Conservation (phyloP, 2,113 vertebrate species). For the Herpetotheres cachinnans region DNA sequence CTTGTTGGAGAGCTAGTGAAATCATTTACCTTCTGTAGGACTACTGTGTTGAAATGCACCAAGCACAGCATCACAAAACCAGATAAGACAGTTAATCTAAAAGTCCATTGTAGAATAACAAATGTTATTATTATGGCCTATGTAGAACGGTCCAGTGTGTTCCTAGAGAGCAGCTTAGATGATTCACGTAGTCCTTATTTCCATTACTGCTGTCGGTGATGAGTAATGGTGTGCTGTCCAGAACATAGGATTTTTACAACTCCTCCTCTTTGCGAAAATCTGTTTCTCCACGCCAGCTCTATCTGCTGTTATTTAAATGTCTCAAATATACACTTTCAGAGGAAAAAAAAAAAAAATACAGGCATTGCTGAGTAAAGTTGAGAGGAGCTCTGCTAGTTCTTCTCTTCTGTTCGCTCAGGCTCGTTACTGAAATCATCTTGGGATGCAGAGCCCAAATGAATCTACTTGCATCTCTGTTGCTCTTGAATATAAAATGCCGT, state of each 20-base stretch:
- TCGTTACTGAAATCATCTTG: background rate
- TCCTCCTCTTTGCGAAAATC: slow-evolving; percentile 6
- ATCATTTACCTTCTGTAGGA: background rate
- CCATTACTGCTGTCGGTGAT: background rate
- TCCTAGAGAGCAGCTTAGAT: background rate
- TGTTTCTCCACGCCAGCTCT: background rate
- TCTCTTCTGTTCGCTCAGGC: background rate
- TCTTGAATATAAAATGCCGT: slow-evolving; percentile 10
- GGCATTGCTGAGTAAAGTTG: background rate
- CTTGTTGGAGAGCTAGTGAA: background rate
- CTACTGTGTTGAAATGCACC: background rate
- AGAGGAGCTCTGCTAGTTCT: slow-evolving; percentile 19
- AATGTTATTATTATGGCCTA: background rate
- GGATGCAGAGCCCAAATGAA: background rate
- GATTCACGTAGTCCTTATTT: background rate
- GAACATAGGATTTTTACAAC: background rate
- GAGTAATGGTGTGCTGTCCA: background rate
- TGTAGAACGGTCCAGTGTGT: background rate
- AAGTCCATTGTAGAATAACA: background rate
- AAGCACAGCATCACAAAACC: background rate
- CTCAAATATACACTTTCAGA: background rate
- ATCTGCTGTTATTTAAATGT: slow-evolving; percentile 8
- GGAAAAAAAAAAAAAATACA: slow-evolving; percentile 2
- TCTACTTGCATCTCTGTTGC: slow-evolving; percentile 20
- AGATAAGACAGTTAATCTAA: background rate